Evolutionary conservation across 2,797 vertebrate genomes (phyloP), one percentile per base, ranked within the genome.

Genomic region (Sebastes aleutianus): DNA sequence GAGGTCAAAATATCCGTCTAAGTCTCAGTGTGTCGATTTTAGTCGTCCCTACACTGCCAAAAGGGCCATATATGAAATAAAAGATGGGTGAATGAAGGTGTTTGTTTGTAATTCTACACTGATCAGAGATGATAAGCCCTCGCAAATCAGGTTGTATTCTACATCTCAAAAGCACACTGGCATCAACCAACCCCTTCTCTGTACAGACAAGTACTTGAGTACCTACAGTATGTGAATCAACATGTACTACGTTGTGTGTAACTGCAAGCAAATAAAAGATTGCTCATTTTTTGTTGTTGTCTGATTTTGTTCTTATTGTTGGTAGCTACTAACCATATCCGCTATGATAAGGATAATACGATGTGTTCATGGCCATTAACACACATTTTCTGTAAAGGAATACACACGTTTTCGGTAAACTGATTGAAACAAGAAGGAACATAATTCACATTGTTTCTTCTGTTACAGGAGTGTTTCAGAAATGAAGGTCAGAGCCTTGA

Each of bases 211-310:
- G 39, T 67, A 74, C 53, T 70, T 64, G 26, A 80, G 32, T 64
- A 89, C 85, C 76, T 64, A 80, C 74, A 85, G 85, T 85, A 87
- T 91, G 81, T 88, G 85, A 87, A 88, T 76, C 79, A 83, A 87
- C 85, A 89, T 87, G 88, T 83, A 78, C 81, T 72, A 73, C 65
- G 82, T 85, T 66, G 80, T 90, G 78, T 92, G 80, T 87, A 90
- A 86, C 87, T 85, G 88, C 81, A 92, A 88, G 82, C 79, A 70
- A 94, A 94, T 93, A 93, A 95, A 94, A 79, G 57, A 83, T 78
- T 77, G 78, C 75, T 73, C 12, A 56, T 71, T 53, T 50, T 78
- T 47, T 47, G 1, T 34, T 34, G 76, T 80, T 66, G 77, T 74
- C n/a, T 61, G 47, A 5, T 66, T 57, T 65, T 58, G 5, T 57